Evolutionary conservation across 2,888 invertebrate species (phyloP), one percentile per base, ranked within the genome.

Genomic region (Stegana nigrithorax): DNA sequence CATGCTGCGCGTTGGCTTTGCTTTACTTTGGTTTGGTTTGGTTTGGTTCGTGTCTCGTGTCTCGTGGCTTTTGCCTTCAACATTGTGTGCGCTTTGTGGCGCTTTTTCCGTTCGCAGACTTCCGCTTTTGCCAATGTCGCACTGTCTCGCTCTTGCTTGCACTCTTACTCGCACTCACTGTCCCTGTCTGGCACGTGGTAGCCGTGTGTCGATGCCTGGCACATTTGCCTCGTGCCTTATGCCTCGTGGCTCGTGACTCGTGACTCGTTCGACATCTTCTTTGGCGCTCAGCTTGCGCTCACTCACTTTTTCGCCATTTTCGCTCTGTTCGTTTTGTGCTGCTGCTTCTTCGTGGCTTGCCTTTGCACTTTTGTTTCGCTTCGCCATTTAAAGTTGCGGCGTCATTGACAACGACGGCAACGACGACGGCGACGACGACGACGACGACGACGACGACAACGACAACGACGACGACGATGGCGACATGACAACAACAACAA

Each of bases 311-410:
- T 51, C 29, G 27, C 26, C 8, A n/a, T 80, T 78, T 78, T 76
- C 67, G 71, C 75, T 75, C 71, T 78, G 75, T 76, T 75, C 78
- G 78, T 70, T 71, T 73, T 73, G 70, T 67, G 73, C 70, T 47
- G 51, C 14, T 47, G 67, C 67, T 71, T 75, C 32, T 75, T 69
- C 73, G 70, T 71, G 70, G 71, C 73, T 73, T 69, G 71, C 64
- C 73, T 74, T 75, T 73, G 80, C 71, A 68, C 73, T 78, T 78
- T 75, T 77, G 78, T n/a, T n/a, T 14, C 14, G 14, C 75, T 75
- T 68, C 71, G 64, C 68, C 66, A 69, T 67, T 71, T 68, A 66
- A 66, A 64, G 66, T 65, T 65, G 59, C 27, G 19, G 14, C 29
- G 27, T 27, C 59, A 45, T 39, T 42, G 39, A 44, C 50, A 7